Evolutionary conservation across 1,140 invertebrate species (phyloP).

Genomic region (Drosophila carrolli): DNA sequence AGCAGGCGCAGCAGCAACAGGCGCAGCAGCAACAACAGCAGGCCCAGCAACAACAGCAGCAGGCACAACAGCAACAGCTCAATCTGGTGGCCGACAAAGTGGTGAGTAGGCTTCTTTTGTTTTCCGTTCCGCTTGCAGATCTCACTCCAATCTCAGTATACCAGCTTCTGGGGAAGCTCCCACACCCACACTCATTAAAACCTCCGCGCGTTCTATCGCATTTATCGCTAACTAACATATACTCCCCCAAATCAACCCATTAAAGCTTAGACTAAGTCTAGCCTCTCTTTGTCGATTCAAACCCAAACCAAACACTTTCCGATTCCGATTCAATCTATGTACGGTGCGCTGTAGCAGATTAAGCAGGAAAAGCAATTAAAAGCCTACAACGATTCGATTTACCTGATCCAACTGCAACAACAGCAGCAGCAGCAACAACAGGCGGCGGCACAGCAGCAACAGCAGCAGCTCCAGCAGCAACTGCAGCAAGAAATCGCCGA

Average conservation of each 20-base stretch:
- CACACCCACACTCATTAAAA: conserved; percentile 21
- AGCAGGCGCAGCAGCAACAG: conserved; percentile 73
- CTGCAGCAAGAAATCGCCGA: conserved; percentile 60
- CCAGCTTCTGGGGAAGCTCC: conserved; percentile 29
- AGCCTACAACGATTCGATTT: conserved; percentile 80
- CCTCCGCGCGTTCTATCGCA: conserved; percentile 31
- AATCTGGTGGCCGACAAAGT: conserved; percentile 81
- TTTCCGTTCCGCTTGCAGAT: conserved; percentile 23
- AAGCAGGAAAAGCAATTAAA: conserved; percentile 83
- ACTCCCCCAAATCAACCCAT: conserved; percentile 18
- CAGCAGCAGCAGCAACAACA: conserved; percentile 61
- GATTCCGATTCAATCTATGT: conserved; percentile 63
- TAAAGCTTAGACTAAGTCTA: conserved; percentile 40
- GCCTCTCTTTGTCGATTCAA: conserved; percentile 37
- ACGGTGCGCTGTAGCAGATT: conserved; percentile 70
- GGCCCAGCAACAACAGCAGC: conserved; percentile 56
- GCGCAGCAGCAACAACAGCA: conserved; percentile 68
- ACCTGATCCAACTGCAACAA: conserved; percentile 80
- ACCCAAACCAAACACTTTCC: conserved; percentile 61
- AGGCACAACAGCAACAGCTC: conserved; percentile 72
- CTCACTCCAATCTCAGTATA: conserved; percentile 9
- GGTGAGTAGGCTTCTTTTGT: conserved; percentile 58
- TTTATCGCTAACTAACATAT: conserved; percentile 40
- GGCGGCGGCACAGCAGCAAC: conserved; percentile 23
- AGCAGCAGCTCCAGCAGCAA: conserved; percentile 66